phyloP scores from a whole-genome alignment of 2,888 invertebrate genomes.

The Cephus runcator region DNA sequence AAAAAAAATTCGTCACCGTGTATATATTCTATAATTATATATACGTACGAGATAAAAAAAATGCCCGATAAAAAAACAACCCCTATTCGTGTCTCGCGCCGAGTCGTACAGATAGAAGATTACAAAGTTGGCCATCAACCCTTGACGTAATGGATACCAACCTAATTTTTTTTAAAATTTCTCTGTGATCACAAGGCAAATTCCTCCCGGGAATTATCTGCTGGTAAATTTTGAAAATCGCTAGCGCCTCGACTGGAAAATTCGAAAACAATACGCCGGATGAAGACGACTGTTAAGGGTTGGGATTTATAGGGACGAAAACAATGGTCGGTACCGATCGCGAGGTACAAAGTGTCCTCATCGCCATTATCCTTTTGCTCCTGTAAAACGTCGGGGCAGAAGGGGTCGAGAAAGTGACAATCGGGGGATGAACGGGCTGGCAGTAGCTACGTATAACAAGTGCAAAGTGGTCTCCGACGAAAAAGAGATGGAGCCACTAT shows the following conservation, averaged over 20 bases:
- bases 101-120: background rate
- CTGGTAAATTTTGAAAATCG: background rate
- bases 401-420: background rate
- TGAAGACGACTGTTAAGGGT: background rate
- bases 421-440: background rate
- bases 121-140: background rate
- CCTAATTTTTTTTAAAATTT: background rate
- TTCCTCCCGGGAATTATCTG: background rate
- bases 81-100: background rate
- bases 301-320: background rate
- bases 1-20: background rate
- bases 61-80: background rate
- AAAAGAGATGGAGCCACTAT: conserved; percentile 3
- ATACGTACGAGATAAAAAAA: background rate
- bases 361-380: background rate
- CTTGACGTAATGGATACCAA: background rate
- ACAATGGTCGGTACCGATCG: background rate
- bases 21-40: background rate
- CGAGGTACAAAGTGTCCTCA: background rate
- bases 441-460: background rate
- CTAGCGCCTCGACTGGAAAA: background rate
- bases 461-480: background rate
- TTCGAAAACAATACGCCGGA: background rate
- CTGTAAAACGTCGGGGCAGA: background rate
- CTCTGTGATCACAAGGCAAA: background rate